Percentiles rank a stretch among this genome's conserved stretches.
phyloP scores from a whole-genome alignment of 2,797 vertebrate genomes.

The Chelonia mydas region DNA sequence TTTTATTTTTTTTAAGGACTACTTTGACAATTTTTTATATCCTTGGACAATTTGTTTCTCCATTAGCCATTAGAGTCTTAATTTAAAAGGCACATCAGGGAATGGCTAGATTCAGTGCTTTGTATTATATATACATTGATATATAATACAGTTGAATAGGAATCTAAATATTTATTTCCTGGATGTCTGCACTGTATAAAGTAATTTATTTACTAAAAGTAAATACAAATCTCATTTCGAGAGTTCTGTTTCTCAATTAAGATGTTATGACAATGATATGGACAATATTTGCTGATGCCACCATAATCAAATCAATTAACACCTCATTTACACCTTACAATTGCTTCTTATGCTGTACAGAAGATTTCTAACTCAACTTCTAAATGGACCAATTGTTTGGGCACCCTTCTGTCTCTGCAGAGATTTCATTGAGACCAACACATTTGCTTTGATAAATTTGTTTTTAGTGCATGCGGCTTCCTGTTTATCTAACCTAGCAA shows the following conservation, averaged over 20 bases:
- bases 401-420: neutral
- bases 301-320: constrained; percentile 44
- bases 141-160: neutral
- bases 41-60: neutral
- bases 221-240: constrained; percentile 3
- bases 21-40: neutral
- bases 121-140: neutral
- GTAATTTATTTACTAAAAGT: neutral
- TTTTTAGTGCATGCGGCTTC: constrained; percentile 6
- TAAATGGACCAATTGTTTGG: neutral
- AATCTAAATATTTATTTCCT: constrained; percentile 33
- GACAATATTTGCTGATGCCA: neutral
- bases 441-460: neutral
- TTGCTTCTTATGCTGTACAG: neutral
- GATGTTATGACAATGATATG: constrained; percentile 15
- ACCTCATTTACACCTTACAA: constrained; percentile 37
- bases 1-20: neutral
- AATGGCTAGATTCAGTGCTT: neutral
- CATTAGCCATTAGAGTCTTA: neutral
- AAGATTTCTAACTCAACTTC: constrained; percentile 5
- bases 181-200: constrained; percentile 3
- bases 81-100: neutral
- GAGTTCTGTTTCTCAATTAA: constrained; percentile 2
- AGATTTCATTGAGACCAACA: constrained; percentile 19
- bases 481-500: neutral